phyloP scores from a whole-genome alignment of 2,113 vertebrate genomes.

The Geococcyx californianus region DNA sequence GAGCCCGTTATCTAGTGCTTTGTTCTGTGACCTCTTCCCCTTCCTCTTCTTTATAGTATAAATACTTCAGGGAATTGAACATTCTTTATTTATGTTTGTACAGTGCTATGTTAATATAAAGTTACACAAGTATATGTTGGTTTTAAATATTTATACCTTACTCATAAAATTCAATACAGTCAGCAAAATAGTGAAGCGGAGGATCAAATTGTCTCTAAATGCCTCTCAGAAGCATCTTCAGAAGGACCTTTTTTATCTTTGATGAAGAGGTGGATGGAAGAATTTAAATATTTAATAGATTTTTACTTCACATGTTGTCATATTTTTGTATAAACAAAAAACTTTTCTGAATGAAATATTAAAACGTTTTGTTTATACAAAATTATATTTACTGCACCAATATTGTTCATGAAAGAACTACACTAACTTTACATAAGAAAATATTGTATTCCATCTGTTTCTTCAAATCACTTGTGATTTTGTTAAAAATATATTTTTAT shows the following conservation, averaged over 20 bases:
- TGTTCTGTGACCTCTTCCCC: not conserved
- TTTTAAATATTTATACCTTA: slow-evolving; percentile 46
- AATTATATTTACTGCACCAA: not conserved
- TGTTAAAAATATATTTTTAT: not conserved
- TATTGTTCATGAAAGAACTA: not conserved
- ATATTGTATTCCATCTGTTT: not conserved
- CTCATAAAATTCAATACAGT: not conserved
- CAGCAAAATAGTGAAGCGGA: slow-evolving; percentile 4
- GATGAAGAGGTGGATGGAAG: not conserved
- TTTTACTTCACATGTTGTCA: not conserved
- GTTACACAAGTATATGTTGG: not conserved
- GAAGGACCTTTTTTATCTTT: not conserved
- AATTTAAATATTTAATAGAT: slow-evolving; percentile 17
- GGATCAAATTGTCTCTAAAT: not conserved
- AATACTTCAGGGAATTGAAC: not conserved
- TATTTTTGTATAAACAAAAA: not conserved
- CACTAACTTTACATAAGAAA: not conserved
- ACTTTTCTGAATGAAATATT: not conserved
- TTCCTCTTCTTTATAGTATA: not conserved
- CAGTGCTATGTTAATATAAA: not conserved
- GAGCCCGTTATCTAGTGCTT: not conserved
- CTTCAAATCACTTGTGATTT: not conserved
- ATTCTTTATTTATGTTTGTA: slow-evolving; percentile 36
- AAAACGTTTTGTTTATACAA: not conserved
- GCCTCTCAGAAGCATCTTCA: not conserved